Base-by-base conservation (phyloP, 2,113 vertebrate genomes). In the Turdus rufiventris region DNA sequence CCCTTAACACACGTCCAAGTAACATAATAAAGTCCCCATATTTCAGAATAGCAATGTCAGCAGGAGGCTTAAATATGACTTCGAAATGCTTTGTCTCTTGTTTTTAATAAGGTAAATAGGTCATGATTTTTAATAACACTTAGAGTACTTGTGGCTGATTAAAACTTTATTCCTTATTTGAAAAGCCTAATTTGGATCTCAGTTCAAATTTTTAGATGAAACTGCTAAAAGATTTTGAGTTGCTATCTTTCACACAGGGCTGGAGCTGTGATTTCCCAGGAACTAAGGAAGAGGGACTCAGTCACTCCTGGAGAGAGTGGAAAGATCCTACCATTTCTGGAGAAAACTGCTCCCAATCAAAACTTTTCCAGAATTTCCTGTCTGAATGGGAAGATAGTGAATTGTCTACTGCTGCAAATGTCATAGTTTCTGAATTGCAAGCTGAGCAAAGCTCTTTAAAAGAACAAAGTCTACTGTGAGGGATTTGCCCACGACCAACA, bases 21-120 rank as follows among this genome's bases (percentile, higher is more conserved):
- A 96, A 97, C 84, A 93, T 94, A 97, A 97, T 93, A 97, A 98
- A 97, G 24, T 20, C 16, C 45, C 60, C 92, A 91, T 97, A 96
- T 94, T 98, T 97, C 72, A 91, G 77, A 93, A 74, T 25, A 86
- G 67, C 78, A 83, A 86, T 93, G 84, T 96, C 97, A 97, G 97
- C 95, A 96, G 93, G 88, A 97, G 96, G 95, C 86, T 97, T 98
- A 97, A 96, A 96, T 94, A 97, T 80, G 54, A 84, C 95, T 98
- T 96, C 95, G 95, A 97, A 97, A 97, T 91, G n/a, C 75, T 92
- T 97, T 97, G 67, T 78, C 77, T 88, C 94, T 96, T 98, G 83
- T 95, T 98, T 98, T 97, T 96, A 96, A 95, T 96, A 96, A 97
- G 61, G 47, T 91, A 93, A 95, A 95, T 83, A 88, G 93, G 83